Evolutionary conservation across 2,797 vertebrate species (phyloP).

Genomic region (Pterois miles): DNA sequence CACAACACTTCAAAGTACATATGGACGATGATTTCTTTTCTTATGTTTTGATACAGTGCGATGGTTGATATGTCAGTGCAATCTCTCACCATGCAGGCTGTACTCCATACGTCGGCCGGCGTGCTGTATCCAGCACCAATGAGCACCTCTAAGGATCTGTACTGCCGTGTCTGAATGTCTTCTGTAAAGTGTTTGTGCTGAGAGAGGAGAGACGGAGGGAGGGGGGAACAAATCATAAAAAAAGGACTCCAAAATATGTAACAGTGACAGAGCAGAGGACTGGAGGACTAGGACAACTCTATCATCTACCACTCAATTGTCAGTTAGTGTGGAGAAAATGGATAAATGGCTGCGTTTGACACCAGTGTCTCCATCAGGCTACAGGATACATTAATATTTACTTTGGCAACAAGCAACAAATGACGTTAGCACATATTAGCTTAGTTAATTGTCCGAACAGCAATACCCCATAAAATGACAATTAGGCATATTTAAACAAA

Average conservation of each 20-base stretch:
- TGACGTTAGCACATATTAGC: too few relatives aligned
- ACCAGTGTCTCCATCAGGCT: too few relatives aligned
- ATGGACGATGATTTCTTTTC: not conserved
- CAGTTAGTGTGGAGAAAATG: too few relatives aligned
- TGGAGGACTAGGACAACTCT: not conserved
- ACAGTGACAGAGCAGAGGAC: not conserved
- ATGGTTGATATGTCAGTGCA: not conserved
- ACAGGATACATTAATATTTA: too few relatives aligned
- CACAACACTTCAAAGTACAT: not conserved
- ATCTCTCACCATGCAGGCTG: conserved; percentile 91
- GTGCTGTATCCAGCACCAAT: conserved; percentile 91
- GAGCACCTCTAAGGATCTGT: conserved; percentile 92
- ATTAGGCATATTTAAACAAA: too few relatives aligned
- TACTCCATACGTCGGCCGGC: conserved; percentile 94
- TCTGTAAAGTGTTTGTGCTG: conserved; percentile 96
- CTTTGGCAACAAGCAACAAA: too few relatives aligned
- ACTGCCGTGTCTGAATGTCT: conserved; percentile 95
- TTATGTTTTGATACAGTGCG: not conserved
- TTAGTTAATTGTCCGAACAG: too few relatives aligned
- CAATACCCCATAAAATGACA: too few relatives aligned
- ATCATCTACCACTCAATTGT: not conserved
- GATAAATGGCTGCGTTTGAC: too few relatives aligned
- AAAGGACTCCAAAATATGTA: not conserved
- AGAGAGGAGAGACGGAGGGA: not conserved
- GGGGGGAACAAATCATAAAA: not conserved